Percentiles rank a stretch among this genome's conserved stretches.
These are phyloP conservation scores for Noctilio leporinus DNA, from an alignment of 2,113 vertebrate species.

Conservation along the genomic window DNA sequence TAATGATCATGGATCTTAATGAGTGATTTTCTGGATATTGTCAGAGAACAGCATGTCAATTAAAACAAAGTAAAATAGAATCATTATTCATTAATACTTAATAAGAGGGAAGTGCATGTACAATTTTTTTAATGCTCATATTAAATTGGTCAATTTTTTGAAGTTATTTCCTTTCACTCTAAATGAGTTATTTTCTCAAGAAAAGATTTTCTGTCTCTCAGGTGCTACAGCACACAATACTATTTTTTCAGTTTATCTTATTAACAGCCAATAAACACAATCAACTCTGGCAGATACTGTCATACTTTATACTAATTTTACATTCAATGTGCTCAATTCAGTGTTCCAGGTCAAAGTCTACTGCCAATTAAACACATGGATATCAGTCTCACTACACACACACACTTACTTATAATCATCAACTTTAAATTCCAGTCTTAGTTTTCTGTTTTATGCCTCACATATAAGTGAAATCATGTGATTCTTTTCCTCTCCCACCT, in stretches of 20 bases:
- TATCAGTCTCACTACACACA: not conserved
- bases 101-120: not conserved
- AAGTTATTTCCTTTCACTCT: not conserved
- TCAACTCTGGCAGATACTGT: not conserved
- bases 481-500: not conserved
- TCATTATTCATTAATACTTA: not conserved
- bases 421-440: slow-evolving; percentile 45
- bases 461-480: not conserved
- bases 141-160: not conserved
- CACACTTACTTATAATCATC: not conserved
- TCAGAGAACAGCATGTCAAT: not conserved
- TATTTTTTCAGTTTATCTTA: not conserved
- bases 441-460: not conserved
- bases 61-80: not conserved
- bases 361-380: not conserved
- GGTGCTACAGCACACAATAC: not conserved
- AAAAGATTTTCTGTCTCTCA: not conserved
- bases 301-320: not conserved
- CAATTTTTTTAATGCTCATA: not conserved
- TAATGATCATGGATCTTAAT: not conserved
- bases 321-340: not conserved
- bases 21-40: not conserved
- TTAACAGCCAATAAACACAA: not conserved
- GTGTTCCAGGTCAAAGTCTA: not conserved
- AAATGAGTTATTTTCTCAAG: not conserved